A percentile compares a stretch with the other conserved stretches of the same genome.
phyloP scores from a whole-genome alignment of 2,888 invertebrate species.

The Thumatha senex region DNA sequence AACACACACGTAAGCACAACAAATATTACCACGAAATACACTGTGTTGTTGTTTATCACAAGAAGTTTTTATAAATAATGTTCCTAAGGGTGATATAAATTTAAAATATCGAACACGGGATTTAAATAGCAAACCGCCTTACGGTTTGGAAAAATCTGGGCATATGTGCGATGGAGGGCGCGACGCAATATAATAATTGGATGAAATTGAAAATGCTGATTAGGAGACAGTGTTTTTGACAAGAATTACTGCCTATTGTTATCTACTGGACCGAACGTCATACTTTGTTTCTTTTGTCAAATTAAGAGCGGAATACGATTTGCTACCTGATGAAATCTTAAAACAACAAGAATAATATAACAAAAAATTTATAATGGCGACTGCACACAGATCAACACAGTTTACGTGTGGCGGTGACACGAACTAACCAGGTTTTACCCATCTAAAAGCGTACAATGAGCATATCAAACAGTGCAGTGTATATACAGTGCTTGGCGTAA shows the following conservation, averaged over 20 bases:
- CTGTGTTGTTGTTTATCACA: no score
- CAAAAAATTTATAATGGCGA: no score
- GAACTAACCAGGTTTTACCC: no score
- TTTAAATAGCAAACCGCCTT: slow-evolving; percentile 22
- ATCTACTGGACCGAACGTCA: slow-evolving; percentile 44
- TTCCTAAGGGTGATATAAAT: neutral
- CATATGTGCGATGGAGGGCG: slow-evolving; percentile 64
- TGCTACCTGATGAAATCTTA: neutral
- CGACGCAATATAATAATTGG: slow-evolving; percentile 65
- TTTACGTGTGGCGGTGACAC: no score
- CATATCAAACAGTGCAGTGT: no score
- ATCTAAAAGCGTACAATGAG: no score
- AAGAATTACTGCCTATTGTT: slow-evolving; percentile 26
- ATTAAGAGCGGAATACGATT: slow-evolving; percentile 1
- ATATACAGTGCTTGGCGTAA: no score
- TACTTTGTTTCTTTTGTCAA: slow-evolving; percentile 55
- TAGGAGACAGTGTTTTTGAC: slow-evolving; percentile 45
- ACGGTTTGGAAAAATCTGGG: slow-evolving; percentile 49
- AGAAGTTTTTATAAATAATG: no score
- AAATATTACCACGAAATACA: no score
- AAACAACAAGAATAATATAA: no score
- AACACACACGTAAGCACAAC: no score
- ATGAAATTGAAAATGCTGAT: slow-evolving; percentile 77
- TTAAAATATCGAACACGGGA: slow-evolving; percentile 7
- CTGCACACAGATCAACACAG: no score